phyloP scores from a whole-genome alignment of 2,113 vertebrate genomes.

The Istiophorus platypterus region DNA sequence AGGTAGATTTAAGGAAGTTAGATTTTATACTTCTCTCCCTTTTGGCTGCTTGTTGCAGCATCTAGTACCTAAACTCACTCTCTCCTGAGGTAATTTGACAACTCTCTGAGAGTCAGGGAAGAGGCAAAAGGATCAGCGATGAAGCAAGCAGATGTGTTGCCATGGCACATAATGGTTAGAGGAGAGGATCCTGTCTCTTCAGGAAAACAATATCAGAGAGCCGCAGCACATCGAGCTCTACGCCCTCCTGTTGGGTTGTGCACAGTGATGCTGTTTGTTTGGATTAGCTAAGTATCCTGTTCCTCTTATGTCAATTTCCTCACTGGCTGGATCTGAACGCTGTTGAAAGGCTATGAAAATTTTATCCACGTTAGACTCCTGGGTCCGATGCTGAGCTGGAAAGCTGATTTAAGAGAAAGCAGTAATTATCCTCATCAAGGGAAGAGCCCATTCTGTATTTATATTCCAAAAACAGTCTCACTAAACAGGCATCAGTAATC shows the following conservation, averaged over 20 bases:
- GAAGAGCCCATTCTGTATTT: slow-evolving; percentile 55
- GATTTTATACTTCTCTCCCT: slow-evolving; percentile 1
- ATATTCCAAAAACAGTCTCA: slow-evolving; percentile 42
- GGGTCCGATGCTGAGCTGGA: slow-evolving; percentile 63
- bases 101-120: slow-evolving; percentile 37
- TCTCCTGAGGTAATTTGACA: slow-evolving; percentile 49
- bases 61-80: slow-evolving; percentile 14
- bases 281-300: slow-evolving; percentile 54
- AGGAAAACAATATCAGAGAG: slow-evolving; percentile 60
- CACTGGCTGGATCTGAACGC: slow-evolving; percentile 53
- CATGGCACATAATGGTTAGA: slow-evolving; percentile 52
- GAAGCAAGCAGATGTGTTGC: slow-evolving; percentile 63
- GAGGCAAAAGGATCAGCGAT: slow-evolving; percentile 31
- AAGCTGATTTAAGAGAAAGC: slow-evolving; percentile 62
- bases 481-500: slow-evolving; percentile 46
- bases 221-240: slow-evolving; percentile 25
- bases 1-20: neutral
- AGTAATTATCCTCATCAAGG: slow-evolving; percentile 65
- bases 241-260: slow-evolving; percentile 29
- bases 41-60: slow-evolving; percentile 20
- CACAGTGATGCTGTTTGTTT: slow-evolving; percentile 60
- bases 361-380: slow-evolving; percentile 64
- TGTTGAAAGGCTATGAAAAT: slow-evolving; percentile 70
- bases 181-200: slow-evolving; percentile 50
- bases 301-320: slow-evolving; percentile 57